phyloP scores from a whole-genome alignment of 2,797 vertebrate species.

The Mionectes olivaceus region DNA sequence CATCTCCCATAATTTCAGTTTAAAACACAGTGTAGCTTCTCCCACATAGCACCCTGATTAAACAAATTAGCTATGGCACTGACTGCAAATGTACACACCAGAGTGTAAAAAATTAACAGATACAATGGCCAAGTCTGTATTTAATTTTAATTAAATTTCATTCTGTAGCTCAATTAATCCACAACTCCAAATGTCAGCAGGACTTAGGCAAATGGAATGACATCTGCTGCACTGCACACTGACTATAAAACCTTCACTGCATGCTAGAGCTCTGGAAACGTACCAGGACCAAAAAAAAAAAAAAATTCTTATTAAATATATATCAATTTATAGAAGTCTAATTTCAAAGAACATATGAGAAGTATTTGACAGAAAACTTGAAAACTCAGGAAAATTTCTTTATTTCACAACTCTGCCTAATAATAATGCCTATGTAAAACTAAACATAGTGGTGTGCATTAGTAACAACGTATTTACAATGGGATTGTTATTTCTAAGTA shows the following conservation, averaged over 20 bases:
- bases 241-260: slow-evolving; percentile 89
- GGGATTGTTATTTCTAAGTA: neutral
- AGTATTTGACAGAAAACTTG: slow-evolving; percentile 41
- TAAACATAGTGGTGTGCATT: neutral
- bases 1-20: slow-evolving; percentile 81
- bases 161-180: slow-evolving; percentile 89
- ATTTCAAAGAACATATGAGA: slow-evolving; percentile 47
- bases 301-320: slow-evolving; percentile 73
- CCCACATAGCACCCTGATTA: slow-evolving; percentile 88
- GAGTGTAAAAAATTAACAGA: slow-evolving; percentile 81
- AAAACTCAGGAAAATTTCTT: slow-evolving; percentile 25
- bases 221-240: slow-evolving; percentile 92
- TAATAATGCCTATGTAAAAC: neutral
- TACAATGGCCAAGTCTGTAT: slow-evolving; percentile 88
- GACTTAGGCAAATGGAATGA: slow-evolving; percentile 96
- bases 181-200: slow-evolving; percentile 96
- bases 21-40: slow-evolving; percentile 83
- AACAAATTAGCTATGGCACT: slow-evolving; percentile 89
- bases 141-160: slow-evolving; percentile 95
- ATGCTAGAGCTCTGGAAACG: slow-evolving; percentile 84
- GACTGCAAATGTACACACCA: slow-evolving; percentile 81
- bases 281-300: slow-evolving; percentile 74
- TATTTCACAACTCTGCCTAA: neutral
- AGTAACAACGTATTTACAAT: neutral
- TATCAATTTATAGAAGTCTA: slow-evolving; percentile 61